These are phyloP conservation scores for Cremastobaeus sp. DNA, from an alignment of 2,888 invertebrate genomes.

Conservation along the genomic window DNA sequence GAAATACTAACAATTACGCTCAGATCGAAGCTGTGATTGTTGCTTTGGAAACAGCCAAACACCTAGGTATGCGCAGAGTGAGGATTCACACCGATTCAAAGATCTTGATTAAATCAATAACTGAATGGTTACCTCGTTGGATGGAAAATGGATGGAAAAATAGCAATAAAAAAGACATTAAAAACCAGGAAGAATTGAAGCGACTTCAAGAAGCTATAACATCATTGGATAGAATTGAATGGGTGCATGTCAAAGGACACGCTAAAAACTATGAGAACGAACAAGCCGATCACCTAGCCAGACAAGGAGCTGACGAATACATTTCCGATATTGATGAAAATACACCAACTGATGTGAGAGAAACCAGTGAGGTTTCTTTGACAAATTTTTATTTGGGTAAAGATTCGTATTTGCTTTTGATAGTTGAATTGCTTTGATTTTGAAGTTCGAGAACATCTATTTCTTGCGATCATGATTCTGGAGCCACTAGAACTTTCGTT, in stretches of 20 bases:
- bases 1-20: slow-evolving; percentile 1
- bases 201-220: background rate
- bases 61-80: background rate
- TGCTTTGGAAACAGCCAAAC: background rate
- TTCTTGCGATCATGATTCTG: no score
- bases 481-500: no score
- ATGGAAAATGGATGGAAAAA: background rate
- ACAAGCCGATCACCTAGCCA: no score
- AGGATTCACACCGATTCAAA: background rate
- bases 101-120: background rate
- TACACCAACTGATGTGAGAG: no score
- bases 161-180: background rate
- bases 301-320: no score
- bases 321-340: no score
- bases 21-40: slow-evolving; percentile 13
- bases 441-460: no score
- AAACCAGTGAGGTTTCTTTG: no score
- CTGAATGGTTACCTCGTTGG: background rate
- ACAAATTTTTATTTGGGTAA: no score
- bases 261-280: slow-evolving; percentile 11
- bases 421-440: no score
- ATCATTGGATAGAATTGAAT: background rate
- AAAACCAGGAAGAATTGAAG: slow-evolving; percentile 4
- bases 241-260: slow-evolving; percentile 18
- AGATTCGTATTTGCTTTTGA: no score